Base-by-base conservation (phyloP, 1,140 invertebrate genomes). In the Eurosta solidaginis region DNA sequence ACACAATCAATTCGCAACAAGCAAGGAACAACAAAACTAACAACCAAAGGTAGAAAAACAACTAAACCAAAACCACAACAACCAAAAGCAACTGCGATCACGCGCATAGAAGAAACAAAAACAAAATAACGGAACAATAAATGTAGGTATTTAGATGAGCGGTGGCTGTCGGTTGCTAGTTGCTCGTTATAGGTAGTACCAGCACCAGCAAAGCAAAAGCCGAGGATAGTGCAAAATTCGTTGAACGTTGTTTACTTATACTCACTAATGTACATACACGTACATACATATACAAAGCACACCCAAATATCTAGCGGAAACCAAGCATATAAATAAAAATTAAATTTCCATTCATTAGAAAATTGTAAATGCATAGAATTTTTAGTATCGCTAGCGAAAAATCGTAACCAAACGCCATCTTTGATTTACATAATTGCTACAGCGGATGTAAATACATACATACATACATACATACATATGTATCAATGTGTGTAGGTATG, bases 281-380 rank as follows among this genome's bases (percentile, higher is more conserved):
- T 52, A 7, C 25, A 10, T 76, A 20, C 14, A 50, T 49, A 50
- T 76, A 25, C 17, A 14, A 54, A 45, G 44, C n/a, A 17, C 10
- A 76, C 29, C 74, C 12, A 20, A 17, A 10, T 20, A 10, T 12
- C 22, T 2, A 49, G 22, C 44, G 68, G 77, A 78, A 74, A 47
- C 52, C 77, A 78, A 74, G 63, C 73, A 74, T 78, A 78, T 78
- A 78, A 78, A 83, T 83, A 81, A 82, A 84, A 85, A 85, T 85
- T 85, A 85, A 84, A 85, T 83, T 85, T 85, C 83, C 84, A 85
- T 85, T 85, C 84, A 85, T 85, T 85, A 85, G 82, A 85, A 85
- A 85, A 85, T 85, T 85, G 82, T 85, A 85, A 85, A 85, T 85
- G 84, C 84, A 85, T 85, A 80, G 84, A 85, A 85, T 85, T 78